These are phyloP conservation scores for Holotrichia oblita DNA, from an alignment of 1,140 invertebrate species.

Conservation along the genomic window DNA sequence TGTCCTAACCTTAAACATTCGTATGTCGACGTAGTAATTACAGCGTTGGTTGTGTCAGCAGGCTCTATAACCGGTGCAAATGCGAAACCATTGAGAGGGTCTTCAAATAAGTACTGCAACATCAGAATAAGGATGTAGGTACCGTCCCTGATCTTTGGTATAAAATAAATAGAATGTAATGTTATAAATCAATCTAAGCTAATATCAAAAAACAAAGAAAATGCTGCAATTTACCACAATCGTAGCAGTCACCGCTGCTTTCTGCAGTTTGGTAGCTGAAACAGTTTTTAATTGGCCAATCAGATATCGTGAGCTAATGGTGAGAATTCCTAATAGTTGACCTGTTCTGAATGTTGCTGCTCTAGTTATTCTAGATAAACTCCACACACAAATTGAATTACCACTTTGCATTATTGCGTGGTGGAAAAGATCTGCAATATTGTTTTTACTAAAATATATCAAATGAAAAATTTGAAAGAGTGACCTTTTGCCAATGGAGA, in stretches of 20 bases:
- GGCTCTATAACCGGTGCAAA: constrained; percentile 33
- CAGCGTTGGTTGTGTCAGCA: background rate
- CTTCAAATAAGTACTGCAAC: background rate
- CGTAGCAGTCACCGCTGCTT: background rate
- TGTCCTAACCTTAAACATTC: background rate
- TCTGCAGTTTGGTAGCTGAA: background rate
- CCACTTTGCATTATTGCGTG: background rate
- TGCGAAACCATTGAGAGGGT: constrained; percentile 3
- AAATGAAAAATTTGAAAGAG: background rate
- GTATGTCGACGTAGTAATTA: background rate
- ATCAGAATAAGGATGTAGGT: background rate
- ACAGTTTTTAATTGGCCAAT: background rate
- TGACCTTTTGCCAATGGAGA: constrained; percentile 64
- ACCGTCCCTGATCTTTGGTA: background rate
- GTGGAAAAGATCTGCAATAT: background rate
- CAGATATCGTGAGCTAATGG: background rate
- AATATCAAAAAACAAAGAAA: background rate
- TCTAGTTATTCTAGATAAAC: background rate
- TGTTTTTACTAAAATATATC: background rate
- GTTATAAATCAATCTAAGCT: background rate
- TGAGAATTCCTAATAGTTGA: background rate
- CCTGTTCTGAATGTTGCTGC: background rate
- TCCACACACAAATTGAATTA: background rate
- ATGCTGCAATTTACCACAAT: background rate
- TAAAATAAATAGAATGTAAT: background rate